Evolutionary conservation across 2,797 vertebrate genomes (phyloP), one percentile per base, ranked within the genome.

Genomic region (Tadarida brasiliensis): DNA sequence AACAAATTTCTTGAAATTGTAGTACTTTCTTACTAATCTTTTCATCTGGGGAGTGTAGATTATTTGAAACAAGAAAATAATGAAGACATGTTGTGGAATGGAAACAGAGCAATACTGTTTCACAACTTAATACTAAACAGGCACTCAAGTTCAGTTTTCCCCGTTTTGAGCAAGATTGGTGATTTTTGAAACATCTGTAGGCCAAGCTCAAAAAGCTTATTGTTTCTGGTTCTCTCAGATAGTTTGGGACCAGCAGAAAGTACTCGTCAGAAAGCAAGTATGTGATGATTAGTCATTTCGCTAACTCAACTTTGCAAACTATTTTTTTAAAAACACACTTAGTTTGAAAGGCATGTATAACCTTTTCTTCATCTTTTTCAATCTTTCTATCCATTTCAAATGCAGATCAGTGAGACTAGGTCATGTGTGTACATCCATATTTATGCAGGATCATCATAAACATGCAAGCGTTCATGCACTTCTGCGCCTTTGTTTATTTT

Each of bases 1-100:
- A 96, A 95, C 61, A 92, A 76, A 93, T 88, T 95, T 96, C 73
- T 78, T 67, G 56, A 96, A 96, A 95, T 61, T 77, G 19, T 80
- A 30, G 7, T 87, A 78, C 61, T 96, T 95, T 92, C 57, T 83
- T 80, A 86, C 61, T 84, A 51, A 68, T 65, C 24, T 74, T 87
- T 84, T 67, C 12, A 96, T 59, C 47, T 87, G 2, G 15, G 59
- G 24, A 80, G 11, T 92, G n/a, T 90, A 90, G 57, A 61, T 83
- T 77, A 78, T 87, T 91, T 94, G 19, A 96, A 94, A 91, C 24
- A 88, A 70, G 70, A 82, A 87, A 85, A 87, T 87, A 77, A 51
- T 76, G 51, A 67, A 93, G 77, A 57, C 49, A 65, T 65, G 24
- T 19, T 90, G 39, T 12, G 14, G 33, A 84, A 20, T 82, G 49